Evolutionary conservation across 1,140 invertebrate genomes (phyloP).

Genomic region (Plectrocnemia conspersa): DNA sequence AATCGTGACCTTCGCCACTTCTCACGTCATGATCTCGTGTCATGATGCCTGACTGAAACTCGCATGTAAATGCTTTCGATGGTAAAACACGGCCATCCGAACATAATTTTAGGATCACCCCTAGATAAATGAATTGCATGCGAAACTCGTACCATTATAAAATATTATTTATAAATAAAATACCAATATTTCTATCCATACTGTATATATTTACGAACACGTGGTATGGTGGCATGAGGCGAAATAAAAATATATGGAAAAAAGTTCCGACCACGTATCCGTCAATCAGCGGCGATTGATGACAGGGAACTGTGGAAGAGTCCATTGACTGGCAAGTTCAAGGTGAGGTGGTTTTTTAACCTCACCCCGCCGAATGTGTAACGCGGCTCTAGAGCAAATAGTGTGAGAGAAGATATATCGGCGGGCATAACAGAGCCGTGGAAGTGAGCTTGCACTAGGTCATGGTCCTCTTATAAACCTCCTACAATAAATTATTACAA

Average conservation of each 20-base stretch:
- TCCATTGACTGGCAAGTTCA: constrained; percentile 1
- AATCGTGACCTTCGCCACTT: not conserved
- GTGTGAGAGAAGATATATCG: not conserved
- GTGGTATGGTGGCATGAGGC: not conserved
- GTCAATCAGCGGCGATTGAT: not conserved
- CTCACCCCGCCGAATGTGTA: not conserved
- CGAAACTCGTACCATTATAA: too few relatives aligned
- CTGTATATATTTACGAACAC: too few relatives aligned
- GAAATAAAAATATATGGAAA: not conserved
- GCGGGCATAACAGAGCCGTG: not conserved
- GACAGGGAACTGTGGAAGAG: not conserved
- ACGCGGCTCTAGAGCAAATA: not conserved
- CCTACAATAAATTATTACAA: constrained; percentile 36
- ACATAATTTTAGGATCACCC: too few relatives aligned
- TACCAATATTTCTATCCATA: too few relatives aligned
- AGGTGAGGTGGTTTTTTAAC: constrained; percentile 9
- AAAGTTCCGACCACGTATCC: not conserved
- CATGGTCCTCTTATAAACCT: constrained; percentile 32
- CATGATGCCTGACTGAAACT: too few relatives aligned
- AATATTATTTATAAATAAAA: too few relatives aligned
- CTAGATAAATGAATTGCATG: not conserved
- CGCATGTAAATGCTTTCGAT: too few relatives aligned
- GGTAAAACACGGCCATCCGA: too few relatives aligned
- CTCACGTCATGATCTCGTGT: not conserved
- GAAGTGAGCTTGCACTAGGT: constrained; percentile 31